Evolutionary conservation across 2,888 invertebrate genomes (phyloP), one percentile per base, ranked within the genome.

Genomic region (Embidobia sp.): DNA sequence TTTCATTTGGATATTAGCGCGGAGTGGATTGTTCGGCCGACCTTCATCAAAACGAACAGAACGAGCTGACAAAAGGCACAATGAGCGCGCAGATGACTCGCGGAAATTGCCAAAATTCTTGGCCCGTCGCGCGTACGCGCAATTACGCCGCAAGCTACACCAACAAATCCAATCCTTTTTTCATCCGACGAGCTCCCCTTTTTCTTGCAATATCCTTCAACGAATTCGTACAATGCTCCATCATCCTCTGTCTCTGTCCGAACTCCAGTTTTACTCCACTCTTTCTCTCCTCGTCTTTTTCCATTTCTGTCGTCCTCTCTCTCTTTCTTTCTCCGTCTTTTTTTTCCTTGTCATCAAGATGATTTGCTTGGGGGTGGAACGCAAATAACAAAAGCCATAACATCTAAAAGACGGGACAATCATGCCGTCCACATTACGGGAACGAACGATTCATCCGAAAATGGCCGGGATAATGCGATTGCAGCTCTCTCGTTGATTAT

Each of bases 161-260:
- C 46, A 66, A 40, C 61, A 74, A 79, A 79, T 77, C 61, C 76
- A 73, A 66, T 66, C 61, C 73, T 69, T 75, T 29, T 79, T 74
- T 77, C 76, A 79, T 76, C 61, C 64, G 33, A 27, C 64, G 29
- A 57, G 73, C 46, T 66, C 75, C 57, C 70, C 67, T 75, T 72
- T 22, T 77, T 70, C 73, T 66, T 49, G 51, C 66, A 77, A 79
- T 77, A 77, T 70, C 57, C 66, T 64, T 42, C 70, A 63, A 79
- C 74, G 70, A 72, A 69, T 35, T 49, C 64, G 18, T 57, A 66
- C 69, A 77, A 73, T 75, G 16, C 51, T 48, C 35, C 37, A 44
- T 57, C 61, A 16, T 61, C 6, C 26, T 31, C 29, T 16, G 8
- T 74, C 59, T 46, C 10, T 26, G 19, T 61, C 7, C 3, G 8